These are phyloP conservation scores for Halocaridina rubra DNA, from an alignment of 2,888 invertebrate genomes.

Conservation along the genomic window DNA sequence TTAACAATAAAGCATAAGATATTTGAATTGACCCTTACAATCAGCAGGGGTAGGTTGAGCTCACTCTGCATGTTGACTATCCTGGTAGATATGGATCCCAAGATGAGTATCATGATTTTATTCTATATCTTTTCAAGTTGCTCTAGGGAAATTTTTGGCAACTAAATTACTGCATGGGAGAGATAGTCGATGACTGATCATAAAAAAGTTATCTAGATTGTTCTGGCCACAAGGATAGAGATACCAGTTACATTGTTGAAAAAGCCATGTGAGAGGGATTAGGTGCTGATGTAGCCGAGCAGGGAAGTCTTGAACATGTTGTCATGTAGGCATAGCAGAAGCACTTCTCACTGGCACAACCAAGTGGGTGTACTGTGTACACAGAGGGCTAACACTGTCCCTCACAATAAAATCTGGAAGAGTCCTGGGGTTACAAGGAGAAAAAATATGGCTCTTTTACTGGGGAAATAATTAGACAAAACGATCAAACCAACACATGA, in stretches of 20 bases:
- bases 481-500: background rate
- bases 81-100: background rate
- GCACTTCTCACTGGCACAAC: background rate
- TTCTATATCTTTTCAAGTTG: background rate
- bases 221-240: background rate
- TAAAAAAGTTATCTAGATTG: background rate
- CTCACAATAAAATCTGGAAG: conserved; percentile 12
- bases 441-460: background rate
- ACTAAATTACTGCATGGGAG: background rate
- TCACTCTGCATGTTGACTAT: conserved; percentile 15
- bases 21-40: background rate
- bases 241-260: no score
- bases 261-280: no score
- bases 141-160: background rate
- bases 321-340: background rate
- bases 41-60: background rate
- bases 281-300: background rate
- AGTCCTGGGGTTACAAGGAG: background rate
- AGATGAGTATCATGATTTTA: background rate
- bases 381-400: no score
- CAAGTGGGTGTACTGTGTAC: background rate
- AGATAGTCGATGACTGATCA: background rate
- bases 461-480: conserved; percentile 2
- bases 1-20: no score
- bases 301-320: background rate